These are phyloP conservation scores for Andrena hattorfiana DNA, from an alignment of 2,888 invertebrate species.

Conservation along the genomic window DNA sequence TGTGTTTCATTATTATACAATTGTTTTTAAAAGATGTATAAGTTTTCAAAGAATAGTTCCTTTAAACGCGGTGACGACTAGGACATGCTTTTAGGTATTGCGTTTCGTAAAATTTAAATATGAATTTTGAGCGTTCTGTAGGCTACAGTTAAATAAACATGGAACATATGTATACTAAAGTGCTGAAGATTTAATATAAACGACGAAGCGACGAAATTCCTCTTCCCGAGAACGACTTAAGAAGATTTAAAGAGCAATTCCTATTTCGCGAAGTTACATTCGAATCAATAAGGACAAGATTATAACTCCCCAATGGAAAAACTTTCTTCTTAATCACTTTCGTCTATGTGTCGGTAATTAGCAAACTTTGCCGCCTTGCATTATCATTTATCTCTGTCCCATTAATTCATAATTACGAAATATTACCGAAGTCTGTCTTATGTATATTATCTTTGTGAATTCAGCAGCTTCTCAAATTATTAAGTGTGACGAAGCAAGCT, in stretches of 20 bases:
- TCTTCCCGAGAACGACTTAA: slow-evolving; percentile 4
- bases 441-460: not conserved
- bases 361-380: slow-evolving; percentile 38
- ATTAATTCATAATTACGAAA: slow-evolving; percentile 22
- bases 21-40: not conserved
- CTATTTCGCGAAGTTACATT: slow-evolving; percentile 48
- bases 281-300: slow-evolving; percentile 57
- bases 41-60: not conserved
- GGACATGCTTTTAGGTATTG: no score
- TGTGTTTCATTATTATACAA: not conserved
- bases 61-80: no score
- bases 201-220: slow-evolving; percentile 25
- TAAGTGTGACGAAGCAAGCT: no score
- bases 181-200: slow-evolving; percentile 8
- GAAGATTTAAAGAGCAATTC: slow-evolving; percentile 34
- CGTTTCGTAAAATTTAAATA: no score
- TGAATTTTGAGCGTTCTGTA: not conserved
- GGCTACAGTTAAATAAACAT: slow-evolving; percentile 3
- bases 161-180: not conserved
- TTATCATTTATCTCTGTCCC: slow-evolving; percentile 39
- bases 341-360: slow-evolving; percentile 51
- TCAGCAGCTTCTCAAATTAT: not conserved
- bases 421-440: not conserved
- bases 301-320: slow-evolving; percentile 49
- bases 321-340: slow-evolving; percentile 50